A percentile compares a stretch with the other conserved stretches of the same genome.
Evolutionary conservation across 2,888 invertebrate species (phyloP).

Genomic region (Sisyra terminalis): DNA sequence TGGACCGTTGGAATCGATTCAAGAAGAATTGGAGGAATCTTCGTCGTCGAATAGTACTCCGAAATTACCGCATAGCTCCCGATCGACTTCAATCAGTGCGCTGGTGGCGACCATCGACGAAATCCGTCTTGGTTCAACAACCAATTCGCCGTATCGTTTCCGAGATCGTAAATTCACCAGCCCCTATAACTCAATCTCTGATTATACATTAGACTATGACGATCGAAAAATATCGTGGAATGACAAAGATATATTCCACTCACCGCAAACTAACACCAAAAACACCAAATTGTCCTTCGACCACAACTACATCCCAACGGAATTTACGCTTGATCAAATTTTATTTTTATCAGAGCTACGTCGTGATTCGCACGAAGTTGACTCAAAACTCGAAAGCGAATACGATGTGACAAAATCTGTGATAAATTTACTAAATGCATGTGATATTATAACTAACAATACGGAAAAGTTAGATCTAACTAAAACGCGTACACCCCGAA

Average conservation of each 20-base stretch:
- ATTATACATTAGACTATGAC: too few species aligned
- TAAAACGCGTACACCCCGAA: constrained; percentile 32
- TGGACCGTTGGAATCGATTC: constrained; percentile 31
- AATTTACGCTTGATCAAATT: constrained; percentile 2
- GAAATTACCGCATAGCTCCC: constrained; percentile 28
- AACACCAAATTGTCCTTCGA: background rate
- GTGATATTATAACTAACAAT: too few species aligned
- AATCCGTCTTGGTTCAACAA: constrained; percentile 37
- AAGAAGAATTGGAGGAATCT: constrained; percentile 37
- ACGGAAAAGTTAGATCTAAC: constrained; percentile 15
- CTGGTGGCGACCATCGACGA: constrained; percentile 46
- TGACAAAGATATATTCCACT: too few species aligned
- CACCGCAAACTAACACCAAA: too few species aligned
- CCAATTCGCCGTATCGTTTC: constrained; percentile 20
- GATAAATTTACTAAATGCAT: too few species aligned
- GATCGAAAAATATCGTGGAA: too few species aligned
- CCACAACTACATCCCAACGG: too few species aligned
- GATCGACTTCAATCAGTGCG: constrained; percentile 28
- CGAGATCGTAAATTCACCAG: constrained; percentile 1
- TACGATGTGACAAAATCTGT: too few species aligned
- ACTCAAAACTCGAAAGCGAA: too few species aligned
- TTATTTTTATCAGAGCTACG: constrained; percentile 4
- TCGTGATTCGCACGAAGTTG: background rate
- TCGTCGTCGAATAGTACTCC: constrained; percentile 15
- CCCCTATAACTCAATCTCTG: background rate